A percentile compares a stretch with the other conserved stretches of the same genome.
Evolutionary conservation across 2,888 invertebrate species (phyloP).

Genomic region (Stenolophus ochropezus): DNA sequence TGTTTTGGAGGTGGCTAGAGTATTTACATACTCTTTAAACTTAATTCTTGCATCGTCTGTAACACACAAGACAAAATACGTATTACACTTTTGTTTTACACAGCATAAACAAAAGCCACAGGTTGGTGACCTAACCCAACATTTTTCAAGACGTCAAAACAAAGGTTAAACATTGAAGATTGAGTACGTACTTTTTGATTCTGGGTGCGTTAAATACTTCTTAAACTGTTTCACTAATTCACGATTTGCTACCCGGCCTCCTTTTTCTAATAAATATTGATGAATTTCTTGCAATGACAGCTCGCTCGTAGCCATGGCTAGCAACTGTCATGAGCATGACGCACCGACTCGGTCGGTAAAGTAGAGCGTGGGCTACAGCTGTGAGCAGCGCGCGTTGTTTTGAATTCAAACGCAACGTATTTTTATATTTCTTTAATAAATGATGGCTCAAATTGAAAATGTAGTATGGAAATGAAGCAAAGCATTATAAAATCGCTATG

Average conservation of each 20-base stretch:
- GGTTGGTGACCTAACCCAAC: slow-evolving; percentile 67
- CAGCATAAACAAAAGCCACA: slow-evolving; percentile 65
- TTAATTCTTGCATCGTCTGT: slow-evolving; percentile 90
- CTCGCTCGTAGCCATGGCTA: slow-evolving; percentile 81
- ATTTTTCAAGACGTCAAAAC: slow-evolving; percentile 49
- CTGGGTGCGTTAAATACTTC: slow-evolving; percentile 88
- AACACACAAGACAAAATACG: slow-evolving; percentile 70
- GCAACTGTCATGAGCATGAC: slow-evolving; percentile 53
- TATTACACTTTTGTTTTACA: neutral
- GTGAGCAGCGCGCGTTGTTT: slow-evolving; percentile 42
- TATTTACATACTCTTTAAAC: slow-evolving; percentile 94
- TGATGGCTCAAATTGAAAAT: slow-evolving; percentile 39
- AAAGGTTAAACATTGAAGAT: slow-evolving; percentile 1
- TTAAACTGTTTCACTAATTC: slow-evolving; percentile 95
- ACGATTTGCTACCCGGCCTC: slow-evolving; percentile 92
- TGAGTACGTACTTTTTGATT: slow-evolving; percentile 81
- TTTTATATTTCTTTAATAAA: slow-evolving; percentile 17
- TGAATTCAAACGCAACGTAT: slow-evolving; percentile 34
- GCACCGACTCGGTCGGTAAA: slow-evolving; percentile 36
- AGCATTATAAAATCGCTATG: slow-evolving; percentile 30
- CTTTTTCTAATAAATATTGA: slow-evolving; percentile 88
- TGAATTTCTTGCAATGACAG: slow-evolving; percentile 90
- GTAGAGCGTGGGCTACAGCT: slow-evolving; percentile 20
- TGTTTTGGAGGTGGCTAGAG: slow-evolving; percentile 89
- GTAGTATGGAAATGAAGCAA: slow-evolving; percentile 33